Evolutionary conservation across 2,888 invertebrate species (phyloP).

Genomic region (Amiota minor): DNA sequence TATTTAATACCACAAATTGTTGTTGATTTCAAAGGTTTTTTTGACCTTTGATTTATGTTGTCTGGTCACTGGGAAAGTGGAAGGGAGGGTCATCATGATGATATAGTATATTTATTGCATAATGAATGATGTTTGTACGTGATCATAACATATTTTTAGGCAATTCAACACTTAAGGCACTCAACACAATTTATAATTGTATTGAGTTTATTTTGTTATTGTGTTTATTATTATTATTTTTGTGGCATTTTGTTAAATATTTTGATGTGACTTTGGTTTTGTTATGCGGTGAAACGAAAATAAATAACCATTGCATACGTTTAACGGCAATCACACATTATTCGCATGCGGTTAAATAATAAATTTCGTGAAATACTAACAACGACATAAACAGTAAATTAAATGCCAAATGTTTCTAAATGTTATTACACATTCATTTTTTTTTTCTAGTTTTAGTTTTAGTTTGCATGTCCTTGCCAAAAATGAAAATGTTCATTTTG

Average conservation of each 20-base stretch:
- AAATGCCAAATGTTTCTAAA: too few relatives aligned
- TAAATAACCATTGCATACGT: slow-evolving; percentile 13
- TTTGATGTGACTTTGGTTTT: slow-evolving; percentile 15
- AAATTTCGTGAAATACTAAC: too few relatives aligned
- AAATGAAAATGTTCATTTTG: too few relatives aligned
- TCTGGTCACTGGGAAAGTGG: slow-evolving; percentile 7
- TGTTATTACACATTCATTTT: too few relatives aligned
- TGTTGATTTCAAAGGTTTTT: too few relatives aligned
- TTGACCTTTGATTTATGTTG: slow-evolving; percentile 26
- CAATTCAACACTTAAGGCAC: slow-evolving; percentile 4
- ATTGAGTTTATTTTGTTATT: neutral
- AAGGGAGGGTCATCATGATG: too few relatives aligned
- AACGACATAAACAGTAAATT: too few relatives aligned
- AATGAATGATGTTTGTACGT: slow-evolving; percentile 3
- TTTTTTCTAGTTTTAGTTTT: too few relatives aligned
- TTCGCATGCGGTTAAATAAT: neutral
- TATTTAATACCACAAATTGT: too few relatives aligned
- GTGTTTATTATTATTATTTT: neutral
- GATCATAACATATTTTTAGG: slow-evolving; percentile 31
- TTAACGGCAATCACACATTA: slow-evolving; percentile 2
- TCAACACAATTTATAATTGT: slow-evolving; percentile 10
- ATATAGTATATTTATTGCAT: too few relatives aligned
- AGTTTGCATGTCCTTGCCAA: too few relatives aligned
- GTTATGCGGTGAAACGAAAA: slow-evolving; percentile 9
- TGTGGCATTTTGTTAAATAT: slow-evolving; percentile 7